Percentiles rank a stretch among this genome's conserved stretches.
These are phyloP conservation scores for Entosphenus tridentatus DNA, from an alignment of 2,113 vertebrate genomes.

Conservation along the genomic window DNA sequence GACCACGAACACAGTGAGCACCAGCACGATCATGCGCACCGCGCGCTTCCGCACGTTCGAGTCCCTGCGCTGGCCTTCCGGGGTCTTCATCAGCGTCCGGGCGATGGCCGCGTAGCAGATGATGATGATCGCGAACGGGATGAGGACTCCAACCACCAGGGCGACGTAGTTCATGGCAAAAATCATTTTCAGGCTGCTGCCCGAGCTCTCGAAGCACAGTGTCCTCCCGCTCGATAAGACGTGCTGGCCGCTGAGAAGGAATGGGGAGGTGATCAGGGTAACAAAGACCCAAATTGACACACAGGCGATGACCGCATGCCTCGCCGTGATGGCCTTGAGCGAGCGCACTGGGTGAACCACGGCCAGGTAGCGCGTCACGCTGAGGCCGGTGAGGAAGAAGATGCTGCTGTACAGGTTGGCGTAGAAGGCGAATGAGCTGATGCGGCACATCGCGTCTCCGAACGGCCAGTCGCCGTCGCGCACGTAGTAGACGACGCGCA, in stretches of 20 bases:
- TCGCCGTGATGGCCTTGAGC: conserved; percentile 34
- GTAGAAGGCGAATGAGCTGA: conserved; percentile 58
- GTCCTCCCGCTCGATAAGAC: conserved; percentile 30
- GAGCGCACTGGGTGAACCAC: conserved; percentile 71
- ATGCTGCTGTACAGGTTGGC: conserved; percentile 92
- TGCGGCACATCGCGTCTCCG: conserved; percentile 50
- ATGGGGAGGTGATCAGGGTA: conserved; percentile 38
- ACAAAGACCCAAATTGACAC: conserved; percentile 52
- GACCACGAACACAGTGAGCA: conserved; percentile 52
- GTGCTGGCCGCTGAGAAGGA: conserved; percentile 30
- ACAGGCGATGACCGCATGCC: conserved; percentile 37
- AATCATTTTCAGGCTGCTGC: conserved; percentile 16
- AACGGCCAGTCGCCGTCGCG: conserved; percentile 49
- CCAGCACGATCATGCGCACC: conserved; percentile 67
- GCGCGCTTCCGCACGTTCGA: conserved; percentile 28
- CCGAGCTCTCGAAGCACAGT: conserved; percentile 47
- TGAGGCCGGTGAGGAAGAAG: conserved; percentile 87
- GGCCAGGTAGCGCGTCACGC: conserved; percentile 66
- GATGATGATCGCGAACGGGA: conserved; percentile 54
- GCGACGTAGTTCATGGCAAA: conserved; percentile 44
- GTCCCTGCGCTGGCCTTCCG: conserved; percentile 22
- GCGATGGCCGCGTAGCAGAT: conserved; percentile 67
- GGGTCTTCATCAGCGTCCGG: conserved; percentile 34
- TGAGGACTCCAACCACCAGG: conserved; percentile 39
- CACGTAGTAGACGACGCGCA: conserved; percentile 58